Percentiles rank a stretch among this genome's conserved stretches.
These are phyloP conservation scores for Trichonephila clavata DNA, from an alignment of 1,140 invertebrate species.

Conservation along the genomic window DNA sequence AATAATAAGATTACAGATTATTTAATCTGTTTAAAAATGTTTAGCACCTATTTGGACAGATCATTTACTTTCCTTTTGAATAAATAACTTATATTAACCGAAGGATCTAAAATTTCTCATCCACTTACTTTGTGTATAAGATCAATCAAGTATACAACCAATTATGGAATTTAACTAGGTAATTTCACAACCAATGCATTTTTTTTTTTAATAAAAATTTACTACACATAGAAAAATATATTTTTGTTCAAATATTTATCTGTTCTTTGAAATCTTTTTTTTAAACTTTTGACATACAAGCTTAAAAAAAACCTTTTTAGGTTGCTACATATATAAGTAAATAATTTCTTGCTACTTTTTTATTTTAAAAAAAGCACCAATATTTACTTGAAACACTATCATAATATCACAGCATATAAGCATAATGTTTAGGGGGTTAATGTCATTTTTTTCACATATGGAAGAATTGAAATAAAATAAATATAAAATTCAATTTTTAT, in stretches of 20 bases:
- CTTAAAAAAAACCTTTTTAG: not conserved
- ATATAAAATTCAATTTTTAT: not conserved
- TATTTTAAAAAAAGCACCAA: not conserved
- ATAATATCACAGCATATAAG: constrained; percentile 47
- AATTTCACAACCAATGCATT: constrained; percentile 5
- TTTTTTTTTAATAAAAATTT: not conserved
- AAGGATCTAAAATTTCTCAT: not conserved
- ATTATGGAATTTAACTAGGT: not conserved
- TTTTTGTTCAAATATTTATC: not conserved
- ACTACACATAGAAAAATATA: not conserved
- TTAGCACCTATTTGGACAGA: not conserved
- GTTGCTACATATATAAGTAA: not conserved
- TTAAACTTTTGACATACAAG: not conserved
- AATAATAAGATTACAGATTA: not conserved
- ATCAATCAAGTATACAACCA: not conserved
- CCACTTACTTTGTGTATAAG: not conserved
- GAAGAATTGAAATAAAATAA: not conserved
- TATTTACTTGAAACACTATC: constrained; percentile 11
- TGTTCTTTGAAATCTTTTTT: not conserved
- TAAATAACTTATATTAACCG: not conserved
- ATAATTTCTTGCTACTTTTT: not conserved
- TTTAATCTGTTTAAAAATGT: not conserved
- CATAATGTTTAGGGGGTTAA: not conserved
- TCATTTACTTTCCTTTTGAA: not conserved
- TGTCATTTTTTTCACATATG: not conserved